Evolutionary conservation across 2,797 vertebrate genomes (phyloP).

Genomic region (Hoplostethus mediterraneus): DNA sequence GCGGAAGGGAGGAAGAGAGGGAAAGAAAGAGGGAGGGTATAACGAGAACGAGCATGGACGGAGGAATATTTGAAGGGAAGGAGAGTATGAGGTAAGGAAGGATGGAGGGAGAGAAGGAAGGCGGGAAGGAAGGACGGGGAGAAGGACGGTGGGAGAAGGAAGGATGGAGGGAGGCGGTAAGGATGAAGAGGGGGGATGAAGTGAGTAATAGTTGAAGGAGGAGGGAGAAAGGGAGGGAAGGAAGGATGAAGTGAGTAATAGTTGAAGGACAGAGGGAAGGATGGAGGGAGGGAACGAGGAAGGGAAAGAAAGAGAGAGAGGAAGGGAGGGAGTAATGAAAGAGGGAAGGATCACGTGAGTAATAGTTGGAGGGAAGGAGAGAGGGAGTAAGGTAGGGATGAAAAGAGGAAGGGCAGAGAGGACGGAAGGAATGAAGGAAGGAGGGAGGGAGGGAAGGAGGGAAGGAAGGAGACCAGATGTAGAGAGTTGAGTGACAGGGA

Average conservation of each 20-base stretch:
- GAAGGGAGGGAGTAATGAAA: constrained; percentile 1
- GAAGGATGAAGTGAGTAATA: constrained; percentile 55
- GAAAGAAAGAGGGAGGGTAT: too few species aligned
- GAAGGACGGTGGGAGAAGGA: too few species aligned
- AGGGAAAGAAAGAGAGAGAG: constrained; percentile 41
- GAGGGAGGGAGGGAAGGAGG: background rate
- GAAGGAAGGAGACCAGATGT: background rate
- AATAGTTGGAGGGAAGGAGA: background rate
- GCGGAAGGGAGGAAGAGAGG: background rate
- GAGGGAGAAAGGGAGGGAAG: constrained; percentile 20
- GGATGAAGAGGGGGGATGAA: constrained; percentile 6
- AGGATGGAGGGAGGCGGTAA: background rate
- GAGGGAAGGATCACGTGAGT: background rate
- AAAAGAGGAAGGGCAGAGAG: background rate
- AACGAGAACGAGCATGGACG: too few species aligned
- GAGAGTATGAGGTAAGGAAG: too few species aligned
- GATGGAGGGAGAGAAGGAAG: too few species aligned
- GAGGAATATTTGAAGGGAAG: too few species aligned
- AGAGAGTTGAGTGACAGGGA: background rate
- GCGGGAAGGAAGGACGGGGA: too few species aligned
- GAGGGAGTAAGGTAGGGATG: background rate
- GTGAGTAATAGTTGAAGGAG: constrained; percentile 51
- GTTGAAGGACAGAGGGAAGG: background rate
- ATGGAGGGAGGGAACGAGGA: constrained; percentile 27
- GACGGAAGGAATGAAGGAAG: background rate